Evolutionary conservation across 2,113 vertebrate species (phyloP).

Genomic region (Misgurnus anguillicaudatus): DNA sequence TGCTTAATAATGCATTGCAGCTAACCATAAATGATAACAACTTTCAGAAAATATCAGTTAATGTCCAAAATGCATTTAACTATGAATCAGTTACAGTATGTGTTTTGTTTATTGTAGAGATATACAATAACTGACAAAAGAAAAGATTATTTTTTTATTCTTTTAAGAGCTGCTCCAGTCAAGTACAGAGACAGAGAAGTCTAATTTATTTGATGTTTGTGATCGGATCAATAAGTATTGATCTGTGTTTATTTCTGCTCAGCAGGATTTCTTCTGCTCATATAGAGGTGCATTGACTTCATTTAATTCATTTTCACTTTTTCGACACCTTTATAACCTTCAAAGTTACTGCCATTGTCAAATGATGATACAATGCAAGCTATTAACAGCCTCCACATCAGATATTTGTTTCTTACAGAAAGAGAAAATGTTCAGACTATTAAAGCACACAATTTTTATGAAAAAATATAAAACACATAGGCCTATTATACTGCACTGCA

Average conservation of each 20-base stretch:
- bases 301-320: background rate
- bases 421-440: background rate
- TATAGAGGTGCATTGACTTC: background rate
- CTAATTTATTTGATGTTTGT: constrained; percentile 45
- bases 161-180: background rate
- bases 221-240: constrained; percentile 38
- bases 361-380: background rate
- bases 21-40: too few species aligned
- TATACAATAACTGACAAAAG: too few species aligned
- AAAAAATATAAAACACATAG: background rate
- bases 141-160: background rate
- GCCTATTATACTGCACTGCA: too few species aligned
- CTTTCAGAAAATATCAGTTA: too few species aligned
- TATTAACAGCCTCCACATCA: background rate
- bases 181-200: too few species aligned
- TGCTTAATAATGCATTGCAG: too few species aligned
- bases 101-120: background rate
- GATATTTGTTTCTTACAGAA: background rate
- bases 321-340: background rate
- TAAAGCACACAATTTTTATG: too few species aligned
- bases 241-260: constrained; percentile 6
- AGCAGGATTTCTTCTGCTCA: background rate
- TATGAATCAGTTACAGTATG: background rate
- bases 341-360: background rate
- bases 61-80: background rate